These are phyloP conservation scores for Caenorhabditis zanzibari DNA, from an alignment of 2,888 invertebrate genomes.

Conservation along the genomic window DNA sequence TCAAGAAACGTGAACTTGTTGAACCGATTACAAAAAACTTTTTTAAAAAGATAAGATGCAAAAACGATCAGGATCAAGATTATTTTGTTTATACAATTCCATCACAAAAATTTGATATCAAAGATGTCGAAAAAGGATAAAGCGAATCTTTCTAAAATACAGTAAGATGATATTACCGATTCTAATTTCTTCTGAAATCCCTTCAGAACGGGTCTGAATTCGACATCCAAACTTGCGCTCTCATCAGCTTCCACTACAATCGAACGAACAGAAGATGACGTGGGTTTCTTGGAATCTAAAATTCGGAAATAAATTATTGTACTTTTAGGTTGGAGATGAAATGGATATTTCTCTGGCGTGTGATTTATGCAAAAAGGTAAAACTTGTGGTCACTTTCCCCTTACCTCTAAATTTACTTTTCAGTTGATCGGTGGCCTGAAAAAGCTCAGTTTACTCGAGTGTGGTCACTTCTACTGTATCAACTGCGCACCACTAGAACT, in stretches of 20 bases:
- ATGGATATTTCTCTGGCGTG: slow-evolving; percentile 33
- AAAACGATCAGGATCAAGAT: not conserved
- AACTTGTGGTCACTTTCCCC: not conserved
- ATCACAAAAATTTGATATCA: slow-evolving; percentile 22
- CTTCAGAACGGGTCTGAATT: slow-evolving; percentile 26
- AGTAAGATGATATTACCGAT: not conserved
- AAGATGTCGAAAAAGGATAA: slow-evolving; percentile 36
- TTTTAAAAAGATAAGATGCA: not conserved
- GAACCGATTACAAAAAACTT: not conserved
- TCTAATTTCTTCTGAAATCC: not conserved
- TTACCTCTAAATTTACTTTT: not conserved
- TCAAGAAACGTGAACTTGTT: too few species aligned
- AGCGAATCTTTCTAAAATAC: slow-evolving; percentile 41
- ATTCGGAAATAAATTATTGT: not conserved
- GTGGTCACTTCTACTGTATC: slow-evolving; percentile 33
- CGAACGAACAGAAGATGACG: slow-evolving; percentile 41
- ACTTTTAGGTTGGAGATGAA: slow-evolving; percentile 46
- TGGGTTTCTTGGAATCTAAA: not conserved
- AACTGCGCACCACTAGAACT: slow-evolving; percentile 1
- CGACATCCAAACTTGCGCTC: slow-evolving; percentile 12
- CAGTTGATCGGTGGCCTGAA: slow-evolving; percentile 21
- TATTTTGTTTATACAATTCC: slow-evolving; percentile 12
- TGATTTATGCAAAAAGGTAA: slow-evolving; percentile 28
- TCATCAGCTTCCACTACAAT: slow-evolving; percentile 29
- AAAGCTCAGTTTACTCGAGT: not conserved